These are phyloP conservation scores for rabbit (Oryctolagus cuniculus) DNA, from an alignment of 2,113 vertebrate genomes.

Conservation along the genomic window DNA sequence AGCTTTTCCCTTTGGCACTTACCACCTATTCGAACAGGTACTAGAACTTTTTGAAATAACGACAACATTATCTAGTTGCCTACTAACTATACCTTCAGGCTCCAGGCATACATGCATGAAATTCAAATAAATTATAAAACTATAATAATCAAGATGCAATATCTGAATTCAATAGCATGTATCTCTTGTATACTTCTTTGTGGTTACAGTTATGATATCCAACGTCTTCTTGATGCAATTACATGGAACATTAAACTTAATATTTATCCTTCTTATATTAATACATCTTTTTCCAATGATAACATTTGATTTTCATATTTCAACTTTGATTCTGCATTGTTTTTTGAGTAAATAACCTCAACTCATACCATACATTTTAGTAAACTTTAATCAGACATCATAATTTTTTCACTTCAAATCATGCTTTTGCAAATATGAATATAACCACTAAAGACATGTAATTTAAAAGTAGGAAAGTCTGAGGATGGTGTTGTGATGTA, in stretches of 20 bases:
- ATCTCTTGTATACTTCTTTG: conserved; percentile 48
- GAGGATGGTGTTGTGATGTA: too few species aligned
- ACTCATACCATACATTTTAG: not conserved
- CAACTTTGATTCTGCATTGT: not conserved
- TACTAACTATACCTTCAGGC: not conserved
- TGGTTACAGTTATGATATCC: conserved; percentile 36
- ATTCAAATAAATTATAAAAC: conserved; percentile 67
- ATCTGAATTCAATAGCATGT: not conserved
- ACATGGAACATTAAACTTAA: conserved; percentile 54
- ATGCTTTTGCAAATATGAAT: conserved; percentile 29
- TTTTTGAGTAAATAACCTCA: conserved; percentile 34
- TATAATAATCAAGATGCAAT: conserved; percentile 68
- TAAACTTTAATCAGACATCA: conserved; percentile 32
- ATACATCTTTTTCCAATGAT: conserved; percentile 55
- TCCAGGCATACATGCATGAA: conserved; percentile 67
- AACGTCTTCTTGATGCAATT: conserved; percentile 67
- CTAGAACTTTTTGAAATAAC: conserved; percentile 68
- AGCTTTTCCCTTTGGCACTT: not conserved
- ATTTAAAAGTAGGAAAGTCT: conserved; percentile 65
- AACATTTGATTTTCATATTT: conserved; percentile 61
- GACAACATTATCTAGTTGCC: not conserved
- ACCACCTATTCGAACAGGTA: conserved; percentile 14
- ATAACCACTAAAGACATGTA: conserved; percentile 11
- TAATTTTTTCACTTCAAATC: conserved; percentile 31
- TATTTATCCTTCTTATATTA: conserved; percentile 66